Evolutionary conservation across 2,113 vertebrate genomes (phyloP), one percentile per base, ranked within the genome.

Genomic region (Python bivittatus): DNA sequence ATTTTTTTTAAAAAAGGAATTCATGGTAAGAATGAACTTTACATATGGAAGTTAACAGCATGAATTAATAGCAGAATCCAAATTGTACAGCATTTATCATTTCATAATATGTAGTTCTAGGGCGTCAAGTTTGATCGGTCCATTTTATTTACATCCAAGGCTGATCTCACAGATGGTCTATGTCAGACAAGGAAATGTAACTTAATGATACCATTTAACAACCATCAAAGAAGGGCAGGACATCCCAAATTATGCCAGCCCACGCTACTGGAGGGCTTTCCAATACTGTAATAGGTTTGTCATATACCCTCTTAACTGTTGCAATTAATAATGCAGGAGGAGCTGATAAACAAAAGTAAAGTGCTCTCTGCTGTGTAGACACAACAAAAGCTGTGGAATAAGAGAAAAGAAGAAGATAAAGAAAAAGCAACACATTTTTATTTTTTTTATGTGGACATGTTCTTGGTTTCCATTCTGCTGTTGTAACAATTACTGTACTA

Each of bases 401-500:
- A 91, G 94, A 61, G 91, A 92, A 84, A 85, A 64, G 91, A 84
- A 68, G 13, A 92, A 92, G 72, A 53, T 58, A 89, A 85, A 93
- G 95, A 96, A 97, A 17, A 97, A 98, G 98, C 94, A 96, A 96
- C 96, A 96, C 52, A 58, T 72, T 38, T 72, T 0, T 33, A 33
- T 97, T 97, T 96, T 91, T 56, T 56, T 12, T 29, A 97, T 94
- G 96, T 94, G 96, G 97, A 96, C 94, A 92, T 88, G 89, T 95
- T 96, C 97, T 97, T 96, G 96, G 98, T 98, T 97, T 98, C 97
- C 96, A 96, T 97, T 98, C 97, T 97, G 97, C 96, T 97, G 95
- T 96, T 96, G 97, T 97, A 98, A 97, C 98, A 95, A 97, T 97
- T 97, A 98, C 97, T 97, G 97, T 97, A 96, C 96, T 96, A 97